Evolutionary conservation across 1,140 invertebrate species (phyloP), one percentile per base, ranked within the genome.

Genomic region (Drosophila guanche): DNA sequence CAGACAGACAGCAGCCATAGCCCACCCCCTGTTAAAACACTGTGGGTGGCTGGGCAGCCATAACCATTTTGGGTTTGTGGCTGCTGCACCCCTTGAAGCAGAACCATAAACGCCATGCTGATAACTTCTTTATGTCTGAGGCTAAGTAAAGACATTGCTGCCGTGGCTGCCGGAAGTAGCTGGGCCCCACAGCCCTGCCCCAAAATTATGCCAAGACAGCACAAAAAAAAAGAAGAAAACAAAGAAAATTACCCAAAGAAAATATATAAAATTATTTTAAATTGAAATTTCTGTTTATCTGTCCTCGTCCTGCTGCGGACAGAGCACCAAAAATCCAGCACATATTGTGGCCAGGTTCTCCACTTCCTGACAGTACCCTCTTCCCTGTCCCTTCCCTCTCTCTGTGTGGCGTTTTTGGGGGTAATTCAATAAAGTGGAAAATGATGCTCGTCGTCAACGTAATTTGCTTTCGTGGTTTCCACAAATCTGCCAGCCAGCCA

Each of bases 361-460:
- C 41, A 12, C 8, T 2, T 40, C 57, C 57, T 53, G 52, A n/a
- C n/a, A n/a, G n/a, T n/a, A n/a, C n/a, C n/a, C n/a, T n/a, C n/a
- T n/a, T n/a, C n/a, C n/a, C n/a, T n/a, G n/a, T n/a, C 16, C 41
- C 51, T 53, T 1, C 2, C 22, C 20, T 29, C 50, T 37, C 20
- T 14, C 50, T 56, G 59, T 45, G 37, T 54, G 58, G 47, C 29
- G 37, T 61, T 61, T 79, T 80, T 54, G 43, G 62, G 70, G 58
- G 75, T 86, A 86, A 86, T 86, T 86, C 83, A 86, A 86, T 86
- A 86, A 86, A 88, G 83, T 83, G 84, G 83, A 86, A 88, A 86
- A 86, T 83, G 83, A 88, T 83, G 83, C 83, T 88, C 55, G 61
- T 84, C 66, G 76, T 84, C 72, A 88, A 70, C 73, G 79, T 86